Conservation (phyloP, 30 jellyfish, hydroid and myxozoan species). For the Hydra vulgaris region DNA sequence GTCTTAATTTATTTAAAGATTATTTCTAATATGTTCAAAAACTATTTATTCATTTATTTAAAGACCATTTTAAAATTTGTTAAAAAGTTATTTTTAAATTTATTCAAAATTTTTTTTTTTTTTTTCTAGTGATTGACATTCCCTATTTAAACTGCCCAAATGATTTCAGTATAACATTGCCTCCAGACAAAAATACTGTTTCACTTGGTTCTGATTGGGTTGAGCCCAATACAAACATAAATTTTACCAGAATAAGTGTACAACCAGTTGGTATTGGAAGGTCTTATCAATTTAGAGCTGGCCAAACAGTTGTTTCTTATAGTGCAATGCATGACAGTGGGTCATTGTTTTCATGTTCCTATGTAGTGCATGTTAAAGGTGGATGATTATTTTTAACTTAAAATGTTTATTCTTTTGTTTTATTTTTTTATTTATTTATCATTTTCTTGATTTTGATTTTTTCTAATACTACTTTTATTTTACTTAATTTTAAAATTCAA, state of each 20-base stretch:
- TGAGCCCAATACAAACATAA: conserved; percentile 84
- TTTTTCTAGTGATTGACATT: conserved; percentile 39
- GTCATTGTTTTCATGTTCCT: conserved; percentile 35
- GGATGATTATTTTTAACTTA: conserved; percentile 1
- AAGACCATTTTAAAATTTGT: too few species aligned
- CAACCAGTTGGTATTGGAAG: conserved; percentile 43
- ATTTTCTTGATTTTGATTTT: not conserved
- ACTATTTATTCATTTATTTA: too few species aligned
- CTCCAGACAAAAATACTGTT: conserved; percentile 29
- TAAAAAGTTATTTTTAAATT: too few species aligned
- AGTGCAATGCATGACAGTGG: conserved; percentile 47
- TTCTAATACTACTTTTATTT: not conserved
- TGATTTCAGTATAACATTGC: conserved; percentile 44
- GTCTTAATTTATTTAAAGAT: too few species aligned
- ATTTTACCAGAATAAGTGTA: conserved; percentile 13
- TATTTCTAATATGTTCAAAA: too few species aligned
- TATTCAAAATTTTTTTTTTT: too few species aligned
- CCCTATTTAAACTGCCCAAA: conserved; percentile 90
- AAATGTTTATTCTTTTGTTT: not conserved
- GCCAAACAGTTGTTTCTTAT: conserved; percentile 45
- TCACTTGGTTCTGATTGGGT: conserved; percentile 43
- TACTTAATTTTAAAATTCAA: not conserved
- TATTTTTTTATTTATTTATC: not conserved
- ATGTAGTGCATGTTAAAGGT: conserved; percentile 58
- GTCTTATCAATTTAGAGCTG: conserved; percentile 39